These are phyloP conservation scores for Tangara arthus DNA, from an alignment of 2,797 vertebrate species.

Conservation along the genomic window DNA sequence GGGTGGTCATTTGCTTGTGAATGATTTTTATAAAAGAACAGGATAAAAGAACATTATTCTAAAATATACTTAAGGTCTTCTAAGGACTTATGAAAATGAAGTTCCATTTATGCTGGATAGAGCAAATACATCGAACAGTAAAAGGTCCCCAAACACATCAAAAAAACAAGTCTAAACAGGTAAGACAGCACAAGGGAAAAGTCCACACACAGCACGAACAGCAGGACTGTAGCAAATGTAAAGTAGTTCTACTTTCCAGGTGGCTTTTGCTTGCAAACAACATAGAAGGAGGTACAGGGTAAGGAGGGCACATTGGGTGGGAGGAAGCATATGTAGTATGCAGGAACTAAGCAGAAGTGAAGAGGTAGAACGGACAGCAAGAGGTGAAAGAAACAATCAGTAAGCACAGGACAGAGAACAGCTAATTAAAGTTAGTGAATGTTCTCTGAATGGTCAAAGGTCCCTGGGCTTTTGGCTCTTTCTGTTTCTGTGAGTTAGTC, in stretches of 20 bases:
- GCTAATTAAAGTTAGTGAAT: not conserved
- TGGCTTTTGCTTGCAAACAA: not conserved
- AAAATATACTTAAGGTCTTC: not conserved
- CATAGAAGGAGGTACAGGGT: not conserved
- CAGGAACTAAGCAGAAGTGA: not conserved
- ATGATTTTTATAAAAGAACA: not conserved
- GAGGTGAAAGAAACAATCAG: not conserved
- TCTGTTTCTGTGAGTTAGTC: not conserved
- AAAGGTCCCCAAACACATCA: not conserved
- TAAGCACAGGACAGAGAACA: not conserved
- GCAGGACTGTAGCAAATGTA: not conserved
- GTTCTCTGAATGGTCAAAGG: conserved; percentile 39
- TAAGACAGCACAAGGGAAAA: conserved; percentile 12
- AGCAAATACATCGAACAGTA: not conserved
- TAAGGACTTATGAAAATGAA: not conserved
- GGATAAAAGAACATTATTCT: not conserved
- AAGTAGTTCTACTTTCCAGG: not conserved
- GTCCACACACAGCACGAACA: conserved; percentile 34
- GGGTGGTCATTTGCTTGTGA: not conserved
- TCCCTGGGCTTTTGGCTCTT: not conserved
- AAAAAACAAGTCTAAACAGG: not conserved
- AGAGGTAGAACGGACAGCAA: not conserved
- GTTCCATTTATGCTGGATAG: not conserved
- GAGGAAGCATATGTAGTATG: not conserved
- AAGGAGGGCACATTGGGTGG: not conserved